Evolutionary conservation across 2,888 invertebrate genomes (phyloP), one percentile per base, ranked within the genome.

Genomic region (Petrolisthes manimaculis): DNA sequence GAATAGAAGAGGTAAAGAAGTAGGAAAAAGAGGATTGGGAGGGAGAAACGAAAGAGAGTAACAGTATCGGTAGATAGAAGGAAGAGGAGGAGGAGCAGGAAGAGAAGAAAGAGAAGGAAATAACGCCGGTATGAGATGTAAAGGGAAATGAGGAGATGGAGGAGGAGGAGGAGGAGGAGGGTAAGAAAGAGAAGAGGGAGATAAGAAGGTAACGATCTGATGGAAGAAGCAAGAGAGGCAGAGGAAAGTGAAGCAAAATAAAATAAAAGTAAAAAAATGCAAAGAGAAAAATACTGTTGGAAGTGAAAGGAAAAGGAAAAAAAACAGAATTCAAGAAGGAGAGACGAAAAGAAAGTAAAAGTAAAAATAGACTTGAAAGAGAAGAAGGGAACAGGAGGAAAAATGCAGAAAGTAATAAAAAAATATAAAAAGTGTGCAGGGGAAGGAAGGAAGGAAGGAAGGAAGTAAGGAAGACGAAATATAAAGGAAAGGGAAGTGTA

Each of bases 301-400:
- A 67, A n/a, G 67, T 67, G 67, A 67, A n/a, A n/a, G 14, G n/a
- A 67, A n/a, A n/a, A n/a, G 67, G n/a, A n/a, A n/a, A 14, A n/a
- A 14, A n/a, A 14, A n/a, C 14, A 1, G 67, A n/a, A n/a, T 1
- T 12, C 14, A 67, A n/a, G 67, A n/a, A 67, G 67, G n/a, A 67
- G 67, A 67, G 67, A 67, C 2, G n/a, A n/a, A 67, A 3, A 67
- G 67, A 67, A n/a, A 67, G 67, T 14, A n/a, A 67, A n/a, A 67
- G 67, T 14, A n/a, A 67, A n/a, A 67, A n/a, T 14, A n/a, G n/a
- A n/a, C 12, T 12, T 14, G 67, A 67, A n/a, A 67, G 67, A 3
- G 67, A 67, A n/a, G n/a, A n/a, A 67, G 67, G n/a, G 67, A 67
- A n/a, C 12, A n/a, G n/a, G 67, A 67, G 67, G n/a, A n/a, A n/a